phyloP scores from a whole-genome alignment of 2,888 invertebrate genomes.

The Tinea trinotella region DNA sequence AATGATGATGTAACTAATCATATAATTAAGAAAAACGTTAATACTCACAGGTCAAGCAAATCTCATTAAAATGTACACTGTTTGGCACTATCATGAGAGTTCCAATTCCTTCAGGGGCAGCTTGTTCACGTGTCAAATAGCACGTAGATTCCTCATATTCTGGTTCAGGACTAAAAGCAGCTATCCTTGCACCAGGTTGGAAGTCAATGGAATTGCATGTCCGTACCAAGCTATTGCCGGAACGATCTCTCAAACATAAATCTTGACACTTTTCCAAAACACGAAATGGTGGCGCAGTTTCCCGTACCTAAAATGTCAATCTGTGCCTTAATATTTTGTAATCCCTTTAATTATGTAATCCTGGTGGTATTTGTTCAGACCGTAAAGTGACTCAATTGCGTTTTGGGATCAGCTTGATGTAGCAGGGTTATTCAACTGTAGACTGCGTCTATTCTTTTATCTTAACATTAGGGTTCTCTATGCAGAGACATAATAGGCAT shows the following conservation, averaged over 20 bases:
- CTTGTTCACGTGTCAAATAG: slow-evolving; percentile 87
- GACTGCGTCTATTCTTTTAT: too few species aligned
- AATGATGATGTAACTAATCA: too few species aligned
- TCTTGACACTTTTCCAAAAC: slow-evolving; percentile 92
- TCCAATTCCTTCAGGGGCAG: slow-evolving; percentile 90
- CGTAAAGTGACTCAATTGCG: too few species aligned
- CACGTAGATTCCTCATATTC: slow-evolving; percentile 93
- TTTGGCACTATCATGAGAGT: slow-evolving; percentile 91
- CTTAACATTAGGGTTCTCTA: too few species aligned
- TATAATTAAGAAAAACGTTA: too few species aligned
- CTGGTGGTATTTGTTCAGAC: not conserved
- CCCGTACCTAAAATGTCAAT: slow-evolving; percentile 83
- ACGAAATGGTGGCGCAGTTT: slow-evolving; percentile 87
- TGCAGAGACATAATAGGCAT: too few species aligned
- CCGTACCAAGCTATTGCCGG: slow-evolving; percentile 85
- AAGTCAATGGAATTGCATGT: slow-evolving; percentile 93
- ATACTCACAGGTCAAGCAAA: slow-evolving; percentile 89
- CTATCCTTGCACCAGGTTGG: slow-evolving; percentile 88
- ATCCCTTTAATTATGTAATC: not conserved
- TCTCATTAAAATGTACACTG: slow-evolving; percentile 91
- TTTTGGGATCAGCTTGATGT: too few species aligned
- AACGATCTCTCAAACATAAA: slow-evolving; percentile 86
- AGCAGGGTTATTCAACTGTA: too few species aligned
- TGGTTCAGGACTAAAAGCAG: slow-evolving; percentile 84
- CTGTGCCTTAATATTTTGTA: too few species aligned